Evolutionary conservation across 2,888 invertebrate species (phyloP), one percentile per base, ranked within the genome.

Genomic region (Polydrusus cervinus): DNA sequence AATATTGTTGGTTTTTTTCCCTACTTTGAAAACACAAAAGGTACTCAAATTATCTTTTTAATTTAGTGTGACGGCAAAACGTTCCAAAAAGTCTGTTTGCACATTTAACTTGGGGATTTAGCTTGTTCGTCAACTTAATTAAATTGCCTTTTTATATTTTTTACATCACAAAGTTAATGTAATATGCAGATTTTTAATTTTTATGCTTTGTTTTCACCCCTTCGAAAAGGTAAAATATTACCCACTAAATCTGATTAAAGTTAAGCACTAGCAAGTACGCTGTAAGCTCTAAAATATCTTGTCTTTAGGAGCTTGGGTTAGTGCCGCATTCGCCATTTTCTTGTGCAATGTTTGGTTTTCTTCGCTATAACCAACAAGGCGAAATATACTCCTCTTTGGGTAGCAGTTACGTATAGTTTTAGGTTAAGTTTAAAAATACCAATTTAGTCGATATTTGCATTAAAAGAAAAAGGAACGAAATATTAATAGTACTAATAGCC

Each of bases 21-120:
- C 57, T 51, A 67, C 55, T 34, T 71, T 71, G 45, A 55, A 71
- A 77, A 71, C 71, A 77, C 76, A 76, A 76, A 68, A 76, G 74
- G 76, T 76, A 74, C 71, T 77, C 62, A 74, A 77, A 77, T 77
- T 77, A 77, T 71, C 66, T 77, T 77, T 74, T 74, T 77, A 77
- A 77, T 77, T 74, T 77, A 68, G 57, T 70, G 73, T 74, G 73
- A 73, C 76, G 76, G 57, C 55, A 73, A 73, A 73, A 74, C 34
- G 70, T 49, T 47, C 65, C 73, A 61, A 51, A 70, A 76, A 70
- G 73, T 76, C 66, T 70, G 76, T 76, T 76, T 76, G 60, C 73
- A 62, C 67, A 62, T 69, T 70, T 70, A 65, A 73, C 73, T 70
- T 65, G 70, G 76, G 76, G 73, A 71, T 76, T 76, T 73, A 43